Percentiles rank a stretch among this genome's conserved stretches.
These are phyloP conservation scores for Gopherus flavomarginatus DNA, from an alignment of 2,113 vertebrate genomes.

Conservation along the genomic window DNA sequence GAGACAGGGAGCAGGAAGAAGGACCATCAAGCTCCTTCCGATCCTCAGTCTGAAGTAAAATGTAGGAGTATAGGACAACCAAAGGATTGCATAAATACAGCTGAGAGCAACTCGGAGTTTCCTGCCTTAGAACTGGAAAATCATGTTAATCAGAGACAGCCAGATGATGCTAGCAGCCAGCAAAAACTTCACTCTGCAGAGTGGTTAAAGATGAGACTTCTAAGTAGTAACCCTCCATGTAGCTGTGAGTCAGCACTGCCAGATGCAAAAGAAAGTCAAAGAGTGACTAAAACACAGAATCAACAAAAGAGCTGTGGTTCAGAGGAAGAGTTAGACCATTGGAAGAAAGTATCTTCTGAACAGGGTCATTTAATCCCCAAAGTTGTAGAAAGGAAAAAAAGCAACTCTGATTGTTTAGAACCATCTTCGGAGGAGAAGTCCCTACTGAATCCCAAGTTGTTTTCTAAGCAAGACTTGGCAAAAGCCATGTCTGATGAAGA, in stretches of 20 bases:
- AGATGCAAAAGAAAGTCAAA: conserved; percentile 71
- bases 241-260: conserved; percentile 78
- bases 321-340: conserved; percentile 64
- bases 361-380: conserved; percentile 56
- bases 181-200: conserved; percentile 73
- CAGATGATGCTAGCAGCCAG: conserved; percentile 74
- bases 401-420: conserved; percentile 40
- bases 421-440: conserved; percentile 65
- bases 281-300: conserved; percentile 62
- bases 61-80: conserved; percentile 40
- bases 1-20: conserved; percentile 46
- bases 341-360: conserved; percentile 69
- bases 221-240: conserved; percentile 42
- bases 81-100: conserved; percentile 75
- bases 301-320: conserved; percentile 65
- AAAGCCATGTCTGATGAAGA: conserved; percentile 79
- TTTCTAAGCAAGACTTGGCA: conserved; percentile 74
- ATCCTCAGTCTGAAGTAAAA: conserved; percentile 29
- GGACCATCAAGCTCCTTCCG: not conserved
- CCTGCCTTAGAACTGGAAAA: conserved; percentile 76
- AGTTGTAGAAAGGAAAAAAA: conserved; percentile 38
- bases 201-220: conserved; percentile 56
- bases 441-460: conserved; percentile 72
- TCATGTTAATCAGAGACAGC: conserved; percentile 68
- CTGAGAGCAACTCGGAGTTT: conserved; percentile 73